Evolutionary conservation across 2,888 invertebrate species (phyloP), one percentile per base, ranked within the genome.

Genomic region (Branchipolynoe longqiensis): DNA sequence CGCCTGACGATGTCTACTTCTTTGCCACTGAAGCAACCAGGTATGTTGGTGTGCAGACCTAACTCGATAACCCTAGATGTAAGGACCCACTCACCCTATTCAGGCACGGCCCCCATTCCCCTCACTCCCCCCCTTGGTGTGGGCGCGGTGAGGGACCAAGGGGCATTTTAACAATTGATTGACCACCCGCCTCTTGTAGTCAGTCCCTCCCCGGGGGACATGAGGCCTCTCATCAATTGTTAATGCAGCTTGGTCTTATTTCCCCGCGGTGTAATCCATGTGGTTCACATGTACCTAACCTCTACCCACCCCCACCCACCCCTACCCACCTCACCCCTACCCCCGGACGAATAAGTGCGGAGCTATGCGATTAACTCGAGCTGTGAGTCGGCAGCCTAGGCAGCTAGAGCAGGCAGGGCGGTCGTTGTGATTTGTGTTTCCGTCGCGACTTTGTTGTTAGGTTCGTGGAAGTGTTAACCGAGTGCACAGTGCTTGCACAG

Each of bases 1-100:
- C 98, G 86, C 98, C 98, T 33, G 98, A 99, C 94, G 98, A 99
- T 95, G 97, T 98, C 89, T 98, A 97, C 95, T 98, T 98, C 95
- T 96, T 97, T 94, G 98, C 98, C 91, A 97, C 97, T 74, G 97
- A 97, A 91, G 95, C 96, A 90, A 97, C 97, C 94, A 98, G 97
- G 98, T 98, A 95, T 95, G 96, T 89, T 41, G 82, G 82, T 56
- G 59, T 59, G 59, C 33, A 25, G 25, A 78, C 48, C 48, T 78
- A 41, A 54, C 48, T 28, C 78, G 58, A 58, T 58, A 58, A 58
- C 58, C 58, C 36, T 69, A 69, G 69, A 74, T 33, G 18, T 48
- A 82, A 82, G 59, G 36, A n/a, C 25, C 40, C 82, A 40, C 59
- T 82, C 31, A 41, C 62, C 41, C 83, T 62, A n/a, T 33, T 25